Evolutionary conservation across 2,888 invertebrate genomes (phyloP).

Genomic region (Antitype chi): DNA sequence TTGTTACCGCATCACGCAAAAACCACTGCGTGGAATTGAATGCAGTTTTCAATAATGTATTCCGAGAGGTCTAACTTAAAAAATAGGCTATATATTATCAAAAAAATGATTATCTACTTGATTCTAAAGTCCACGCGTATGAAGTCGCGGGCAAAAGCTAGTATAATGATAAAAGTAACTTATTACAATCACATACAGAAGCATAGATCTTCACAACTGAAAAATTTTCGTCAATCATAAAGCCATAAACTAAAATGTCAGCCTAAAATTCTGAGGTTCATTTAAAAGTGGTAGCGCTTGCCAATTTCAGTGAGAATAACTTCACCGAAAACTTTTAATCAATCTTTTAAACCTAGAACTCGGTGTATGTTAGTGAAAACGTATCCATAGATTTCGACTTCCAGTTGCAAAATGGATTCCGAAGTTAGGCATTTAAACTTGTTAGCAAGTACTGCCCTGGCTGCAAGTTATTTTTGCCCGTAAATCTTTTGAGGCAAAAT

Average conservation of each 20-base stretch:
- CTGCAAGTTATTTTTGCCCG: constrained; percentile 65
- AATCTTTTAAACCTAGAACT: constrained; percentile 56
- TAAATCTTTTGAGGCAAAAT: constrained; percentile 70
- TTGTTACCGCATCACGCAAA: too few relatives aligned
- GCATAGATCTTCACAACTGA: neutral
- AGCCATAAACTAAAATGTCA: neutral
- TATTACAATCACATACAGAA: neutral
- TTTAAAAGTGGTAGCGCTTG: constrained; percentile 22
- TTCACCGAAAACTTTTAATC: constrained; percentile 62
- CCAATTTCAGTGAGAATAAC: constrained; percentile 50
- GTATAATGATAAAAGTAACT: neutral
- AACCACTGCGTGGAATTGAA: too few relatives aligned
- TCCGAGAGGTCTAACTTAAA: too few relatives aligned
- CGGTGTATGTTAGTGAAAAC: constrained; percentile 64
- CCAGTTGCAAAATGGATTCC: constrained; percentile 76
- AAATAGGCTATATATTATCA: too few relatives aligned
- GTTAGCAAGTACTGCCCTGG: constrained; percentile 65
- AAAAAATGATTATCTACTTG: too few relatives aligned
- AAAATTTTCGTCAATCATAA: neutral
- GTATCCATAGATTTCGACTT: constrained; percentile 58
- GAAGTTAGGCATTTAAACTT: constrained; percentile 79
- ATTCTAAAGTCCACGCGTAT: too few relatives aligned
- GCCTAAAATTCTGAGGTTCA: constrained; percentile 13
- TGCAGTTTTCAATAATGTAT: too few relatives aligned
- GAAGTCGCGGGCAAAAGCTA: too few relatives aligned